phyloP scores from a whole-genome alignment of 2,888 invertebrate species.

The Epistrophella euchroma region DNA sequence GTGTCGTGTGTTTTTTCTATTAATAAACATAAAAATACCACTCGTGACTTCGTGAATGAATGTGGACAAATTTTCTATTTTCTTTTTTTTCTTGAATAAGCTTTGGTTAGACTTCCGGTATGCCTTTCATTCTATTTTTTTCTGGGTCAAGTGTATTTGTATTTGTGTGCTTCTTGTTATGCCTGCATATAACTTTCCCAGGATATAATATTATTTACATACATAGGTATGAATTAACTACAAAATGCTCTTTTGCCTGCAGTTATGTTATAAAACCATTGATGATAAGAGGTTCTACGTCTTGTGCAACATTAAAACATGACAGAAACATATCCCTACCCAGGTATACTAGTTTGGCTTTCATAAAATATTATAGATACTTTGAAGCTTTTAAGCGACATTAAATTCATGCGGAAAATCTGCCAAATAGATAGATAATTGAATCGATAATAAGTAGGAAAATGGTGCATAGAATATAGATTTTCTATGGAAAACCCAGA shows the following conservation, averaged over 20 bases:
- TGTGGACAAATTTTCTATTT: not conserved
- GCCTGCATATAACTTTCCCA: slow-evolving; percentile 22
- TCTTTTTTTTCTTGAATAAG: slow-evolving; percentile 1
- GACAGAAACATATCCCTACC: not conserved
- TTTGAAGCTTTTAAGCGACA: slow-evolving; percentile 4
- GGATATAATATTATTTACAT: too few relatives aligned
- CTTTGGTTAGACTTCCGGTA: slow-evolving; percentile 43
- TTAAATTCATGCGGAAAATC: slow-evolving; percentile 1
- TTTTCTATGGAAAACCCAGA: not conserved
- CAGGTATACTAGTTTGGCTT: not conserved
- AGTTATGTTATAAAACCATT: slow-evolving; percentile 11
- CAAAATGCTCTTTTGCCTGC: slow-evolving; percentile 5
- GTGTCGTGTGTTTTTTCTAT: slow-evolving; percentile 40
- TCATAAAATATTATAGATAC: slow-evolving; percentile 1
- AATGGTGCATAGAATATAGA: not conserved
- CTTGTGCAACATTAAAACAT: slow-evolving; percentile 18
- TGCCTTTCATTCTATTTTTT: slow-evolving; percentile 10
- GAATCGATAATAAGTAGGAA: slow-evolving; percentile 10
- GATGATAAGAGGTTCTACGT: slow-evolving; percentile 35
- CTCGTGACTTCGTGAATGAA: slow-evolving; percentile 18
- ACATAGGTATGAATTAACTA: not conserved
- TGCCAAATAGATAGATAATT: slow-evolving; percentile 4
- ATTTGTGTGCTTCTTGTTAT: not conserved
- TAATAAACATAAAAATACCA: slow-evolving; percentile 45
- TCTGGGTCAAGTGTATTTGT: slow-evolving; percentile 55